Evolutionary conservation across 2,888 invertebrate genomes (phyloP).

Genomic region (Heteromurus nitidus): DNA sequence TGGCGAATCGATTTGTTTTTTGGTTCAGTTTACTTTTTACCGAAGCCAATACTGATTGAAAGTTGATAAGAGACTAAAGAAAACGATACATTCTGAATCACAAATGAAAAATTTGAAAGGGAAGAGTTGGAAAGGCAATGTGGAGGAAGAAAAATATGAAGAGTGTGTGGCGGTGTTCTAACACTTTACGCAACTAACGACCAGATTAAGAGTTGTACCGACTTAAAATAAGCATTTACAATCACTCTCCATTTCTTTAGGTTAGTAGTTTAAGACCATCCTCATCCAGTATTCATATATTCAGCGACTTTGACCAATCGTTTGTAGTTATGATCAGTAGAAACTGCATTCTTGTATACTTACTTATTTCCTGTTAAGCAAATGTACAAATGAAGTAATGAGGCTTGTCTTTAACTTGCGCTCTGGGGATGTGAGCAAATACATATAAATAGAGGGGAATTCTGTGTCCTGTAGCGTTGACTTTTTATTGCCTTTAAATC

Average conservation of each 20-base stretch:
- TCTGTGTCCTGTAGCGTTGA: no score
- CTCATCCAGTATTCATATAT: conserved; percentile 46
- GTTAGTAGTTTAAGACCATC: neutral
- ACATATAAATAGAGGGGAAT: no score
- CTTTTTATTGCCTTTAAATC: conserved; percentile 61
- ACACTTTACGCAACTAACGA: conserved; percentile 14
- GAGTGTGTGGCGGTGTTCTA: conserved; percentile 3
- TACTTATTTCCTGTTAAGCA: no score
- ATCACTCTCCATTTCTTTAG: conserved; percentile 3
- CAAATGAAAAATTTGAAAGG: conserved; percentile 15
- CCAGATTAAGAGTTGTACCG: neutral
- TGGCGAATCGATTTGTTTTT: no score
- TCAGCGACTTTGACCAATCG: conserved; percentile 25
- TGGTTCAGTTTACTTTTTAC: no score
- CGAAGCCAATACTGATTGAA: no score
- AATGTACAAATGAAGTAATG: no score
- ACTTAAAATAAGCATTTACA: conserved; percentile 5
- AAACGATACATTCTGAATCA: no score
- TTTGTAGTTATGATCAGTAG: neutral
- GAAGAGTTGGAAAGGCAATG: neutral
- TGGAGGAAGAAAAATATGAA: neutral
- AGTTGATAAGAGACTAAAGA: no score
- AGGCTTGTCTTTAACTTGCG: no score
- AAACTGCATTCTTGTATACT: conserved; percentile 8
- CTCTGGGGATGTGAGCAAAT: no score